Evolutionary conservation across 2,888 invertebrate genomes (phyloP).

Genomic region (Steinernema hermaphroditum): DNA sequence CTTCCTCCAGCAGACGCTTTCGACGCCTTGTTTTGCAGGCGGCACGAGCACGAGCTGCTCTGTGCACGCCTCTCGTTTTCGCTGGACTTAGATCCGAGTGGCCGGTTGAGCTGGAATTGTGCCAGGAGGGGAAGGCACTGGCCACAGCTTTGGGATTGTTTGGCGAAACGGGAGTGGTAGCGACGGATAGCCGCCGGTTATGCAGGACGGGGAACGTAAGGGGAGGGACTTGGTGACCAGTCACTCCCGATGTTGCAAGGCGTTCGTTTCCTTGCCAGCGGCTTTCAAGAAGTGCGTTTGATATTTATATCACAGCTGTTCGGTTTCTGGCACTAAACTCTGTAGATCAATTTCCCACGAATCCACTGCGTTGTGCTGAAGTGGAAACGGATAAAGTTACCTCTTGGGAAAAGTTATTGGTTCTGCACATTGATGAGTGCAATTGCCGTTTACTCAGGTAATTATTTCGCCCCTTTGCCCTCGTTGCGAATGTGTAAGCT

Average conservation of each 20-base stretch:
- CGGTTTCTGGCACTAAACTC: too few relatives aligned
- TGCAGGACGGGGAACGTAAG: neutral
- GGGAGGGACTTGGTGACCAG: constrained; percentile 17
- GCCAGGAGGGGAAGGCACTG: constrained; percentile 19
- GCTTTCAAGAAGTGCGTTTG: neutral
- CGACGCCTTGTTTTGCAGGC: constrained; percentile 18
- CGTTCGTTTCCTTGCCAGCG: neutral
- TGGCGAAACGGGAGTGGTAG: constrained; percentile 4
- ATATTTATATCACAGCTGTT: too few relatives aligned
- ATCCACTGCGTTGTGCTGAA: too few relatives aligned
- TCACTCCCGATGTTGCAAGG: constrained; percentile 25
- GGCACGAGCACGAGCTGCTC: neutral
- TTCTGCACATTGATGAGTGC: too few relatives aligned
- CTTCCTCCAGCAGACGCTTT: constrained; percentile 21
- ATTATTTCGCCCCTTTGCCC: neutral
- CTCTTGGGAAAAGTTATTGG: too few relatives aligned
- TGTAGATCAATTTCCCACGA: too few relatives aligned
- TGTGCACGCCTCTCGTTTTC: neutral
- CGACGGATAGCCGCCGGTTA: constrained; percentile 14
- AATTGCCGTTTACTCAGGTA: neutral
- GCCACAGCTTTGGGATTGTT: constrained; percentile 8
- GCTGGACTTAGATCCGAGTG: neutral
- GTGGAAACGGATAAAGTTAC: too few relatives aligned
- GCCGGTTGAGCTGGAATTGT: constrained; percentile 11
- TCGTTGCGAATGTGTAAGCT: constrained; percentile 1